Evolutionary conservation across 2,113 vertebrate species (phyloP).

Genomic region (Setophaga petechia): DNA sequence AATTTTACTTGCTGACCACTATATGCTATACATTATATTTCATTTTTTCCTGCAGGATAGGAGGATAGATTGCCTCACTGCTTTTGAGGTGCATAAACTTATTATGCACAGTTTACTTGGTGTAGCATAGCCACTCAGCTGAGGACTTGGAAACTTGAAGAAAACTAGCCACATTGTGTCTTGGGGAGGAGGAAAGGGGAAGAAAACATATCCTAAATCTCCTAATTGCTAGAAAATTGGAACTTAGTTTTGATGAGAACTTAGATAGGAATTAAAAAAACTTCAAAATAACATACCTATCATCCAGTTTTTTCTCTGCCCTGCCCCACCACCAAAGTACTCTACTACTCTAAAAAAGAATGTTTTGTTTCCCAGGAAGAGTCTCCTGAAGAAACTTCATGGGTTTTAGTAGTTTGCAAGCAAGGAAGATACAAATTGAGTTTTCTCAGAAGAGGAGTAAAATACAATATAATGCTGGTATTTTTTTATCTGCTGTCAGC

Average conservation of each 20-base stretch:
- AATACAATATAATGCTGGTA: neutral
- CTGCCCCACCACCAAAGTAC: neutral
- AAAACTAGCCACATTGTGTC: neutral
- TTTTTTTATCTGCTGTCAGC: neutral
- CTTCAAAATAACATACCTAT: neutral
- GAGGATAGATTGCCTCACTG: neutral
- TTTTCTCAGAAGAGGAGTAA: neutral
- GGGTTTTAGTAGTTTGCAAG: neutral
- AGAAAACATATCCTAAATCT: accelerated
- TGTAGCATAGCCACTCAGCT: neutral
- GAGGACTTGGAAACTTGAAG: neutral
- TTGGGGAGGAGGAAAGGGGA: neutral
- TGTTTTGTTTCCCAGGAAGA: neutral
- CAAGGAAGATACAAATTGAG: neutral
- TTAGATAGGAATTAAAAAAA: neutral
- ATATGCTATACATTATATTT: neutral
- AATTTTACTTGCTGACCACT: neutral
- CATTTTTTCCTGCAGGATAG: neutral
- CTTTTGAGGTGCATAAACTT: neutral
- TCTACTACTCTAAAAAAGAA: neutral
- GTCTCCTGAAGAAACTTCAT: neutral
- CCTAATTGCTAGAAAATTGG: neutral
- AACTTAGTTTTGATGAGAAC: neutral
- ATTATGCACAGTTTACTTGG: neutral
- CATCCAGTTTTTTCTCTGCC: neutral